Conservation (phyloP, 2,113 vertebrate species). For the Oreotrochilus melanogaster region DNA sequence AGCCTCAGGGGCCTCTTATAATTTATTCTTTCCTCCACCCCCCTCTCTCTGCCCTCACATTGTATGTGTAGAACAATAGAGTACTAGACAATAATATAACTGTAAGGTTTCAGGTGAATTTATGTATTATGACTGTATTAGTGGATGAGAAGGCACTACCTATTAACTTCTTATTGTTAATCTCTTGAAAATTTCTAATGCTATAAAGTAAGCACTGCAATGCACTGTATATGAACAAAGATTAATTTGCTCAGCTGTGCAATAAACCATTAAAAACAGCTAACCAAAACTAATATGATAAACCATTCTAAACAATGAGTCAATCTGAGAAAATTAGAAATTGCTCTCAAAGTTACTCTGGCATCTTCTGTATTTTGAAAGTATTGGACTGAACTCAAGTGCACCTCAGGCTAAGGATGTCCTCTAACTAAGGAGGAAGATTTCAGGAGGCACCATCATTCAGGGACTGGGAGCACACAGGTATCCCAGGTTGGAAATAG, state of each 20-base stretch:
- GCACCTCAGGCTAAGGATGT: neutral
- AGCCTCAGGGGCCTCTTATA: neutral
- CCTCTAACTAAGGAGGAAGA: neutral
- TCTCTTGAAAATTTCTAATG: neutral
- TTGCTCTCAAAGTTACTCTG: neutral
- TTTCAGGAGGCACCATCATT: neutral
- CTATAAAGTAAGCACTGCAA: neutral
- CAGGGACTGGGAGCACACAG: neutral
- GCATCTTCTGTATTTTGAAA: neutral
- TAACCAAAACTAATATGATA: neutral
- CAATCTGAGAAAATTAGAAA: neutral
- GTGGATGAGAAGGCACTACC: neutral
- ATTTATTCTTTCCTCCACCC: neutral
- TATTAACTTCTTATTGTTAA: neutral
- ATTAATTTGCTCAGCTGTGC: neutral
- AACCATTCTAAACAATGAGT: neutral
- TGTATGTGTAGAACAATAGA: neutral
- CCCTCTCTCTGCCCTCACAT: no score
- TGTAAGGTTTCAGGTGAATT: neutral
- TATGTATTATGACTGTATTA: no score
- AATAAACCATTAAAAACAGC: neutral
- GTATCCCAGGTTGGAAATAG: neutral
- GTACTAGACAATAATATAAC: neutral
- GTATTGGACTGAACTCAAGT: neutral
- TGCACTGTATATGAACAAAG: neutral